Base-by-base conservation (phyloP, 2,888 invertebrate genomes). In the Endomychus coccineus region DNA sequence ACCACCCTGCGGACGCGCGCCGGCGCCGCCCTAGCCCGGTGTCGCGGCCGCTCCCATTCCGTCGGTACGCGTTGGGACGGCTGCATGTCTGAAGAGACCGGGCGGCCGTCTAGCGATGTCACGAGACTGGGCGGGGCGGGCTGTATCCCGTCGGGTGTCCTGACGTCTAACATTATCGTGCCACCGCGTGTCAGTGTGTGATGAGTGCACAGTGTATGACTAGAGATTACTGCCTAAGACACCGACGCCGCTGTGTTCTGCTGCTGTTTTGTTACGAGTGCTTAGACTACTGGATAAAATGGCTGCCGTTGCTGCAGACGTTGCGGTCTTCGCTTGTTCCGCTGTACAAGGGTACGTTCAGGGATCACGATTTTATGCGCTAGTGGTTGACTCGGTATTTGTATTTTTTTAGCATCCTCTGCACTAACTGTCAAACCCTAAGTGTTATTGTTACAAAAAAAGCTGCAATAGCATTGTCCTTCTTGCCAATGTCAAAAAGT, bases 41-140 rank as follows among this genome's bases (percentile, higher is more conserved):
- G 38, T 21, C 28, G 38, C 38, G 38, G 65, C 69, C 71, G 73
- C 71, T 71, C 70, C 66, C 71, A 73, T 66, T 75, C 74, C 62
- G 74, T 68, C 58, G 73, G 71, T 53, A 69, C 68, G 64, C 59
- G 62, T 59, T 59, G 61, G 60, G 60, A 61, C 61, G 63, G 62
- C 62, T 61, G 61, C 59, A 63, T 61, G 62, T 63, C 60, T 59
- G 59, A 53, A 54, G 49, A 49, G 54, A 59, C 56, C 59, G 56
- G 61, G 62, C 61, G 60, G 61, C 60, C 59, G 60, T 59, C 60
- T 56, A 52, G 58, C 62, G 62, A 63, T 62, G 63, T 61, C 61
- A 59, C 62, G 61, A 60, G 57, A 58, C 59, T 62, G 64, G 64
- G 63, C 64, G 66, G 65, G 64, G 64, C 63, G 64, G 59, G 57